Conservation (phyloP, 1,140 invertebrate species). For the Lordiphosa stackelbergi region DNA sequence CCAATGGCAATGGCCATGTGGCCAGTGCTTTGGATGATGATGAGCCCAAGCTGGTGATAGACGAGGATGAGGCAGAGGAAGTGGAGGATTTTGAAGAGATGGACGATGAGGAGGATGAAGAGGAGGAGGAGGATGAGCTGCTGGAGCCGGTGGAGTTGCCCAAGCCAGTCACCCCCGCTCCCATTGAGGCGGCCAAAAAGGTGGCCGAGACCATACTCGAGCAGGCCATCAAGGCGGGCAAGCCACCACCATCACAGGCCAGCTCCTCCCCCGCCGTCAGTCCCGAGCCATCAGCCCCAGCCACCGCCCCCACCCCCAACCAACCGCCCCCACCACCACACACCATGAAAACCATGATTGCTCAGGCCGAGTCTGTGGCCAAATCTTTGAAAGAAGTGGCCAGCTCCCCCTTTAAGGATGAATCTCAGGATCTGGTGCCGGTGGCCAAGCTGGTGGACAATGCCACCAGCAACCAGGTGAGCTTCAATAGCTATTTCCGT, state of each 20-base stretch:
- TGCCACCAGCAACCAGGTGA: constrained; percentile 82
- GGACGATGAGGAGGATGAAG: constrained; percentile 78
- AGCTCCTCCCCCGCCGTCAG: too few species aligned
- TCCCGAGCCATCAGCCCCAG: background rate
- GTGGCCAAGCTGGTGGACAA: constrained; percentile 88
- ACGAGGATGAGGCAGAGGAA: constrained; percentile 79
- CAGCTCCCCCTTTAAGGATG: constrained; percentile 77
- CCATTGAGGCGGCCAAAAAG: constrained; percentile 74
- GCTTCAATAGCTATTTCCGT: constrained; percentile 81
- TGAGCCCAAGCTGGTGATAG: constrained; percentile 77
- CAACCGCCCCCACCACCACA: constrained; percentile 4
- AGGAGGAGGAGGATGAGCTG: constrained; percentile 27
- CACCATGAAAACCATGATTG: constrained; percentile 66
- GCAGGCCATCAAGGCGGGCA: constrained; percentile 78
- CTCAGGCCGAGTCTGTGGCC: constrained; percentile 69
- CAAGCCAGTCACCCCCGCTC: background rate
- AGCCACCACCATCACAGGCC: background rate
- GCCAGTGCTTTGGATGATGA: constrained; percentile 60
- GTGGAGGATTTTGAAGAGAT: constrained; percentile 82
- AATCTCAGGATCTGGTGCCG: constrained; percentile 83
- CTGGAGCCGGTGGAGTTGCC: constrained; percentile 9
- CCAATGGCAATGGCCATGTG: constrained; percentile 21
- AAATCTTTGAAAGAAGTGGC: constrained; percentile 73
- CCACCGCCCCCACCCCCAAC: background rate
- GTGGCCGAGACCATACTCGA: constrained; percentile 79